Evolutionary conservation across 2,888 invertebrate species (phyloP).

Genomic region (Drosophila paucipuncta): DNA sequence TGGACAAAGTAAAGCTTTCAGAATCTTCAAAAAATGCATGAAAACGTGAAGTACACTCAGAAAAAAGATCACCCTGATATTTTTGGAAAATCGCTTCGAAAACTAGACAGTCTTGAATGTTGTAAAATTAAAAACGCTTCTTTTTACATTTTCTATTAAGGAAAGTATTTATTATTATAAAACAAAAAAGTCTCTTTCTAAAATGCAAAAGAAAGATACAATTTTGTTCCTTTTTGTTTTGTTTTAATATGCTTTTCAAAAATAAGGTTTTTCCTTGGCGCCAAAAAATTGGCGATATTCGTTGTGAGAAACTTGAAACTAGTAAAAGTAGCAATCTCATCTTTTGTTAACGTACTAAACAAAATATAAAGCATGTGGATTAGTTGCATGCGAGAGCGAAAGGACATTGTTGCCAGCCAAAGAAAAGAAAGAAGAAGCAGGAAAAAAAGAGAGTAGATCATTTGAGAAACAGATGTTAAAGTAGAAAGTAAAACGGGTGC

Average conservation of each 20-base stretch:
- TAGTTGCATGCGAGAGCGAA: conserved; percentile 1
- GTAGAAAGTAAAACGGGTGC: conserved; percentile 63
- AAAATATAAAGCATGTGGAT: not conserved
- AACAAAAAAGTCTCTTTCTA: not conserved
- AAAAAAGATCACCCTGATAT: not conserved
- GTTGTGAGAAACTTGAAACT: not conserved
- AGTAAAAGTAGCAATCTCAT: not conserved
- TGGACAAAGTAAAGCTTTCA: not conserved
- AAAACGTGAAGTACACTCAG: not conserved
- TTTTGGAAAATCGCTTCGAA: not conserved
- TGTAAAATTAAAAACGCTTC: no score
- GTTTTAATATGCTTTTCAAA: not conserved
- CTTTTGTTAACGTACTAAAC: not conserved
- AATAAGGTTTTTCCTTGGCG: not conserved
- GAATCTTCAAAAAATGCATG: not conserved
- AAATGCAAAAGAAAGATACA: not conserved
- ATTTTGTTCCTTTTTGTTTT: not conserved
- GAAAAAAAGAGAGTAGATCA: not conserved
- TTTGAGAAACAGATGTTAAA: not conserved
- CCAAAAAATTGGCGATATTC: not conserved
- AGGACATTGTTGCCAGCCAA: not conserved
- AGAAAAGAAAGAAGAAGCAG: not conserved
- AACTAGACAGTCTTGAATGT: not conserved
- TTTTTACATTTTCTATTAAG: not conserved
- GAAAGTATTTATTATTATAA: not conserved